Evolutionary conservation across 2,888 invertebrate genomes (phyloP), one percentile per base, ranked within the genome.

Genomic region (Chesias legatella): DNA sequence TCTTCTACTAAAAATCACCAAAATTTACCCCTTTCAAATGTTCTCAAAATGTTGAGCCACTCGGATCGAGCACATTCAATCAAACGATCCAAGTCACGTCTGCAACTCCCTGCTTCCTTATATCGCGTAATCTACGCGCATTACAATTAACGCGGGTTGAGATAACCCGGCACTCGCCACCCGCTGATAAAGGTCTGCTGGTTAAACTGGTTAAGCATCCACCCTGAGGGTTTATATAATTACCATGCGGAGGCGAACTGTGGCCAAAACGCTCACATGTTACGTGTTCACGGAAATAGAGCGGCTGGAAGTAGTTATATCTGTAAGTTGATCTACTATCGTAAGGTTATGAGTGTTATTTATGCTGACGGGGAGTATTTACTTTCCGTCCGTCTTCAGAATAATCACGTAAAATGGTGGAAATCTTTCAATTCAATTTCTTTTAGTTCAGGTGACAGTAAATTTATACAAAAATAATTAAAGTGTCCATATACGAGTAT

Each of bases 101-200:
- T 73, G 13, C 13, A 17, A 17, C 13, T 17, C 13, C 13, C 33
- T 26, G 13, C 43, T 27, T 59, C 31, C 75, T 73, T 76, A 82
- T 79, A 80, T 81, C 76, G 75, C 70, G 67, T 82, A 86, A 88
- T 88, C 88, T 85, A 65, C 63, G 66, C 67, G 83, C 79, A 85
- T 86, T 84, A 88, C 88, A 86, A 88, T 88, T 86, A 88, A 85
- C 88, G 86, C 81, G 66, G 74, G 74, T 77, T 73, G 58, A 80
- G 85, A 85, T 86, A 85, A 86, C 85, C 86, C 86, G 69, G 63
- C 79, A 79, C 76, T 85, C 85, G 84, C 84, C 82, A 80, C 82
- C 85, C 85, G 78, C 79, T 79, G 84, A 81, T 81, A 80, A 74
- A 82, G 82, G 83, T 81, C 83, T 45, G 44, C 73, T 68, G 78